Evolutionary conservation across 2,113 vertebrate species (phyloP).

Genomic region (pig (Sus scrofa)): T2T-Sscrofa CM000812.6:143110001-143110500

Average conservation of each 20-base stretch:
- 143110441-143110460: constrained; percentile 18
- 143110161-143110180: neutral
- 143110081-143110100: neutral
- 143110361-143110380: neutral
- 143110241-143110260: too few species aligned
- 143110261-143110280: neutral
- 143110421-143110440: neutral
- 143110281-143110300: neutral
- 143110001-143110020: neutral
- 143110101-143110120: neutral
- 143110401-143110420: neutral
- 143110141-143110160: neutral
- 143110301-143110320: neutral
- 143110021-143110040: neutral
- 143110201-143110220: neutral
- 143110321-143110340: neutral
- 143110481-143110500: constrained; percentile 23
- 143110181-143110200: neutral
- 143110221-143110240: too few species aligned
- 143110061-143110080: neutral
- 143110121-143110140: rapidly evolving
- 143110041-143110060: neutral
- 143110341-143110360: neutral
- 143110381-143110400: neutral
- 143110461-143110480: neutral